phyloP scores from a whole-genome alignment of 2,113 vertebrate genomes.

The Tachysurus vachellii region DNA sequence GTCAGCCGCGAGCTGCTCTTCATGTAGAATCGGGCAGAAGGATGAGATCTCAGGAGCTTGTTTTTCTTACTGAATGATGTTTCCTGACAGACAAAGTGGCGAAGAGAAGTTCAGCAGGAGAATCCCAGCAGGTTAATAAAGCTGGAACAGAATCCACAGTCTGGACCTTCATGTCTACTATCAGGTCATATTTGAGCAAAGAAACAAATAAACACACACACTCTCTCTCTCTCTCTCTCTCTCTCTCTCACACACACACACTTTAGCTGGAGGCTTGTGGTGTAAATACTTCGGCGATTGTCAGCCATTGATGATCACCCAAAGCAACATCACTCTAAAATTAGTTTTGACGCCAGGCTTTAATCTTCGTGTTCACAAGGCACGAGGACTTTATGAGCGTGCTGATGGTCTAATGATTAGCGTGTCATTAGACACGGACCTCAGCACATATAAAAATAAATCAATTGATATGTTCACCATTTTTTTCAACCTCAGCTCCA shows the following conservation, averaged over 20 bases:
- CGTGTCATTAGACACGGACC: background rate
- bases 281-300: background rate
- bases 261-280: background rate
- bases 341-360: background rate
- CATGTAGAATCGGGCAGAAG: background rate
- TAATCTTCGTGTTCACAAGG: conserved; percentile 5
- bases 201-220: background rate
- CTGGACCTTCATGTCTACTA: background rate
- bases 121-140: conserved; percentile 34
- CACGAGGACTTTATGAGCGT: background rate
- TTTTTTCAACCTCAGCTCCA: too few relatives aligned
- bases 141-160: background rate
- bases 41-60: conserved; percentile 4
- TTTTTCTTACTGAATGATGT: background rate
- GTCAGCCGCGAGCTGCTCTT: background rate
- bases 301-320: background rate
- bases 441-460: too few relatives aligned
- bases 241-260: conserved; percentile 36
- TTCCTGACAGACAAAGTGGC: background rate
- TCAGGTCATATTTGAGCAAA: conserved; percentile 9
- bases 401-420: background rate
- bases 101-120: conserved; percentile 4
- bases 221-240: too few relatives aligned
- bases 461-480: background rate
- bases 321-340: background rate